Base-by-base conservation (phyloP, 2,797 vertebrate species). In the Macropodus opercularis region DNA sequence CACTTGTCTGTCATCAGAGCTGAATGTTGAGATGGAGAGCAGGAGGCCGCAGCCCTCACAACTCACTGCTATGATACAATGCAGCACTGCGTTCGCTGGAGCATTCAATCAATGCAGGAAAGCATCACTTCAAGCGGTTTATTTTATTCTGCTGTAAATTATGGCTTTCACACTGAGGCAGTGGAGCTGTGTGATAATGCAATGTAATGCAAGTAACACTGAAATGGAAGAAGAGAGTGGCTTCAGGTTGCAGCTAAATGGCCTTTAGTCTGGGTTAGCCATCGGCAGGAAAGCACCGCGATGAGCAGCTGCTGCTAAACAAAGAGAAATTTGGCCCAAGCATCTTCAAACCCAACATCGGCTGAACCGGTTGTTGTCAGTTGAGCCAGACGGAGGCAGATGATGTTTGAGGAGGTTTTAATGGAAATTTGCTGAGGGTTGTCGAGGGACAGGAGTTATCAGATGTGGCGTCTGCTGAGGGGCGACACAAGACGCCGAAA, bases 61-160 rank as follows among this genome's bases (percentile, higher is more conserved):
- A n/a, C 54, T 63, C 56, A 8, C 29, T 3, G 21, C 31, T 4
- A 32, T 12, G 5, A 12, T 13, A 12, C 1, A 63, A 73, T 71
- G 55, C 51, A 49, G 23, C 36, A 47, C 9, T 5, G 50, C 59
- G 56, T 68, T 59, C 63, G 62, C 35, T 32, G 31, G 71, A 68
- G 66, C 64, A 49, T 65, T 79, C 76, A 75, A 72, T 82, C 85
- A 69, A 73, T 76, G 66, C 72, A 64, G 82, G 84, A 85, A 84
- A 65, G 62, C 68, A 54, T 49, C n/a, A 8, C 61, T 41, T 51
- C 27, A 63, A 24, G 49, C 62, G 21, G 72, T 73, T 81, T 58
- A 79, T 81, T 81, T 68, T 52, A 75, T 76, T 71, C 38, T 4
- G 8, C 47, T 47, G 43, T 67, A 49, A 72, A 42, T 72, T 59